Percentiles rank a stretch among this genome's conserved stretches.
Conservation (phyloP, 2,113 vertebrate species). For the Mugil cephalus region DNA sequence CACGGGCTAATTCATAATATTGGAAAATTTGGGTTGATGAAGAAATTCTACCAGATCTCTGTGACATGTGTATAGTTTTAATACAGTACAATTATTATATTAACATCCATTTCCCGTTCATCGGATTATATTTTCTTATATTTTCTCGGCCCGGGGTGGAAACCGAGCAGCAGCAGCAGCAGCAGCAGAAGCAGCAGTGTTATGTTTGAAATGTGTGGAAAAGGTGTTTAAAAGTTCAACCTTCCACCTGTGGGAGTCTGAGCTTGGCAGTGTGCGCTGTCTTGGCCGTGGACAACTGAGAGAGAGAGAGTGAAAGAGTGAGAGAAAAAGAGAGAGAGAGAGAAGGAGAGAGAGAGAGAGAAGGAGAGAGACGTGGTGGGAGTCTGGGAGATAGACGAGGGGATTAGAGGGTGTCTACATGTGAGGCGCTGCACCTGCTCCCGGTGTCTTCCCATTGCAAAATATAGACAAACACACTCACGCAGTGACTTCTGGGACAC, state of each 20-base stretch:
- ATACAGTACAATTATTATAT: no score
- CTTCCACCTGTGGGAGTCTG: conserved; percentile 51
- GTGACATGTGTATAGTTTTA: no score
- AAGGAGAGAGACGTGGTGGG: conserved; percentile 22
- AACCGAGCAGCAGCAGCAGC: no score
- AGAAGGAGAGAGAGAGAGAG: not conserved
- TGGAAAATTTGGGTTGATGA: no score
- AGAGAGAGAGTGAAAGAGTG: no score
- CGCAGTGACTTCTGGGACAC: conserved; percentile 48
- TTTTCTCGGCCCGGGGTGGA: no score
- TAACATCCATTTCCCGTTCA: no score
- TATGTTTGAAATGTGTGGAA: conserved; percentile 56
- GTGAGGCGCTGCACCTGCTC: conserved; percentile 80
- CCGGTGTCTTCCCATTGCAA: conserved; percentile 43
- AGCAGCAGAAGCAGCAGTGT: conserved; percentile 17
- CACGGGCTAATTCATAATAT: no score
- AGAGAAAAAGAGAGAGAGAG: no score
- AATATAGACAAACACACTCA: conserved; percentile 36
- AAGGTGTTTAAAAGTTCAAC: conserved; percentile 64
- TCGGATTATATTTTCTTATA: no score
- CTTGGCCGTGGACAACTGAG: conserved; percentile 27
- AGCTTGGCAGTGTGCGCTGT: conserved; percentile 27
- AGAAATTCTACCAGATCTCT: no score
- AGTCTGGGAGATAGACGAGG: conserved; percentile 62
- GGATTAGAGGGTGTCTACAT: conserved; percentile 76